Conservation (phyloP, 2,797 vertebrate species). For the Microhierax caerulescens region DNA sequence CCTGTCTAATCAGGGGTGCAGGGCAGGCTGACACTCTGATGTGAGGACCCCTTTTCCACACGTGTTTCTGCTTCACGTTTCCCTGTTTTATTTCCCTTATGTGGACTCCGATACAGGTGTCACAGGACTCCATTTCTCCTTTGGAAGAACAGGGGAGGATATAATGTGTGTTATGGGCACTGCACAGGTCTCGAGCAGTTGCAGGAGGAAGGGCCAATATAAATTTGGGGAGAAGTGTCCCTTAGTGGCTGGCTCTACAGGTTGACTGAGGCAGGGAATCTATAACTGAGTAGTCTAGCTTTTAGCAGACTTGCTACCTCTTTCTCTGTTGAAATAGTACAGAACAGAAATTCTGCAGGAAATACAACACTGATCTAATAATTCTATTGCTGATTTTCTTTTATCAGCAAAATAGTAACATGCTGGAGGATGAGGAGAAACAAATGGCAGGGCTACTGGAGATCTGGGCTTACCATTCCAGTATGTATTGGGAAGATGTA, state of each 20-base stretch:
- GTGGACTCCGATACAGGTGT: background rate
- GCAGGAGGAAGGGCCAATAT: rapidly evolving
- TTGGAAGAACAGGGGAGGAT: background rate
- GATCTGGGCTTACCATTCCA: background rate
- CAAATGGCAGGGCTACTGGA: background rate
- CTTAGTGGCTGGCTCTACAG: background rate
- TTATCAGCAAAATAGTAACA: background rate
- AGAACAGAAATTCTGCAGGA: background rate
- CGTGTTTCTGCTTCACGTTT: background rate
- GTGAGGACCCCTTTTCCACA: background rate
- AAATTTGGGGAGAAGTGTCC: background rate
- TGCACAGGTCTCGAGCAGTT: background rate
- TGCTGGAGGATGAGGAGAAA: background rate
- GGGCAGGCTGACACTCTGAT: background rate
- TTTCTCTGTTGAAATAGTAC: background rate
- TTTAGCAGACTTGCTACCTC: background rate
- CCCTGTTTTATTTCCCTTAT: background rate
- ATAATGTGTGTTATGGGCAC: background rate
- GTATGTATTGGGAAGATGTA: background rate
- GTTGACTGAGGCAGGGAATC: background rate
- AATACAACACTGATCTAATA: background rate
- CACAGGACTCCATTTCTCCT: background rate
- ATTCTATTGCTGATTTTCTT: background rate
- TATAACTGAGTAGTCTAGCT: background rate
- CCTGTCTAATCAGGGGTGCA: background rate